A percentile compares a stretch with the other conserved stretches of the same genome.
phyloP scores from a whole-genome alignment of 1,140 invertebrate genomes.

The Caenorhabditis elegans region DNA sequence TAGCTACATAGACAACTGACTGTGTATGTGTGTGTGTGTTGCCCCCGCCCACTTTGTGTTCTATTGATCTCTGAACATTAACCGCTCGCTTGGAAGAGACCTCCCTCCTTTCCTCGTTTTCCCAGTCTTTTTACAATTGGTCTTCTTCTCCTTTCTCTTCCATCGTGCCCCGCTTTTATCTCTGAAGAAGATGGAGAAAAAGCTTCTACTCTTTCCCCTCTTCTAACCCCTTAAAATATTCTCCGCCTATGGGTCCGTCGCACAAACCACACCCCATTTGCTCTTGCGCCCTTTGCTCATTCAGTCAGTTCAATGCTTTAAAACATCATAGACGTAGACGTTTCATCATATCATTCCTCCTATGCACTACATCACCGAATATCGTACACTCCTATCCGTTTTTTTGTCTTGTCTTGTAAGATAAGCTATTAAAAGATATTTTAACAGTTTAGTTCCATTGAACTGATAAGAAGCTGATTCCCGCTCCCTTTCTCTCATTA shows the following conservation, averaged over 20 bases:
- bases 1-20: conserved; percentile 27
- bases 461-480: conserved; percentile 20
- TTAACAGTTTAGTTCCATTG: background rate
- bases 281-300: background rate
- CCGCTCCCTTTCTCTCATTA: no score
- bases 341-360: background rate
- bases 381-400: background rate
- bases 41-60: conserved; percentile 16
- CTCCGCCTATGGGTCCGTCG: conserved; percentile 26
- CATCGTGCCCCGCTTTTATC: conserved; percentile 26
- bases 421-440: background rate
- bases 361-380: background rate
- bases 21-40: conserved; percentile 6
- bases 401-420: background rate
- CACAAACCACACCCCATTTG: conserved; percentile 18
- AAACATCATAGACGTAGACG: background rate
- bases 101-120: conserved; percentile 20
- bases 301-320: background rate
- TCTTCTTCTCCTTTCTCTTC: conserved; percentile 29
- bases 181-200: conserved; percentile 28
- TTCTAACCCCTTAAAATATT: conserved; percentile 14
- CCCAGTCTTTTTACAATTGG: conserved; percentile 33
- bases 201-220: conserved; percentile 20
- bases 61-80: conserved; percentile 33
- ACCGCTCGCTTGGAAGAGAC: conserved; percentile 31